Evolutionary conservation across 2,113 vertebrate genomes (phyloP).

Genomic region (Cephalopholis sonnerati): DNA sequence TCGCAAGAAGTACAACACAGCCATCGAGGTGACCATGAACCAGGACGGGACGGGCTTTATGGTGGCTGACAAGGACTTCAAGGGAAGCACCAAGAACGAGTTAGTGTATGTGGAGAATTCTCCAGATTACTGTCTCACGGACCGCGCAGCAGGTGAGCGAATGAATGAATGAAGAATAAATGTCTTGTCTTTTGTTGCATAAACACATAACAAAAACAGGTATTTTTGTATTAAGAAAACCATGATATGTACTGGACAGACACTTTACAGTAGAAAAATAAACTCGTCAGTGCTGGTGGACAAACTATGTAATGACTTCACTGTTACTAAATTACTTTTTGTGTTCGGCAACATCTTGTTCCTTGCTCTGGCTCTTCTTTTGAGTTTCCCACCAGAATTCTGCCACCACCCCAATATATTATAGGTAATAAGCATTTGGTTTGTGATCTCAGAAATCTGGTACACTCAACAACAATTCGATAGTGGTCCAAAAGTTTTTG

Average conservation of each 20-base stretch:
- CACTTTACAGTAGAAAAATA: too few species aligned
- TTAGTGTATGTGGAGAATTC: conserved; percentile 98
- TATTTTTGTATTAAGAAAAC: too few species aligned
- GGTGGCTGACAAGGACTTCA: conserved; percentile 92
- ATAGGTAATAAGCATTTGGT: background rate
- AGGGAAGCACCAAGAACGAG: conserved; percentile 93
- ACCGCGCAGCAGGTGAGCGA: conserved; percentile 92
- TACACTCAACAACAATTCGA: background rate
- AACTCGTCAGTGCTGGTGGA: too few species aligned
- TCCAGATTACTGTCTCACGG: conserved; percentile 96
- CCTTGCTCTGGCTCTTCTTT: too few species aligned
- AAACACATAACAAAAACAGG: too few species aligned
- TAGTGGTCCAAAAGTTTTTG: too few species aligned
- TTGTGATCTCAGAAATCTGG: background rate
- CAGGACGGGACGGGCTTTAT: conserved; percentile 96
- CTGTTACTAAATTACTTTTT: too few species aligned
- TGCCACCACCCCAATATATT: background rate
- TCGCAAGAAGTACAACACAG: conserved; percentile 94
- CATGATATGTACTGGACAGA: too few species aligned
- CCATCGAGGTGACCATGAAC: conserved; percentile 97
- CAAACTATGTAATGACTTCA: too few species aligned
- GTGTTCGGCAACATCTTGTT: too few species aligned
- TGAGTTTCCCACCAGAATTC: background rate
- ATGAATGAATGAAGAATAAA: background rate
- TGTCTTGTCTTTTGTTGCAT: background rate